A percentile compares a stretch with the other conserved stretches of the same genome.
phyloP scores from a whole-genome alignment of 37 sponge, comb jelly and placozoan genomes.

The Amphimedon queenslandica region DNA sequence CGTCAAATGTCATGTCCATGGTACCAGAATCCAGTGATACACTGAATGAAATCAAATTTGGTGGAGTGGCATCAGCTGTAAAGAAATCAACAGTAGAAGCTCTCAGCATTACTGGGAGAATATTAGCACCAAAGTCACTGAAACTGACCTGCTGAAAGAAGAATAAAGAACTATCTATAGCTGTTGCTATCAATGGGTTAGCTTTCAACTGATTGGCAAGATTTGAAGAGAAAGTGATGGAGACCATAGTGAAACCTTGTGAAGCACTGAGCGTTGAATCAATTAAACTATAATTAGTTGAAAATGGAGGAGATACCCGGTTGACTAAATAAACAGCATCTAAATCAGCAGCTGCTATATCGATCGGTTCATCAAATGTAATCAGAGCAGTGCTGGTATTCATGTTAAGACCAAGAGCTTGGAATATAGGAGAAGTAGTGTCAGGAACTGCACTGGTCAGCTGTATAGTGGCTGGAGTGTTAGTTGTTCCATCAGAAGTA shows the following conservation, averaged over 20 bases:
- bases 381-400: background rate
- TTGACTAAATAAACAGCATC: background rate
- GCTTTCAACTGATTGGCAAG: background rate
- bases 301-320: background rate
- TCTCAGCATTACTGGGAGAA: background rate
- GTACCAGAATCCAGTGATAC: background rate
- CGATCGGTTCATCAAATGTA: slow-evolving; percentile 8
- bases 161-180: background rate
- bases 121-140: background rate
- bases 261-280: background rate
- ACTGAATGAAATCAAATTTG: background rate
- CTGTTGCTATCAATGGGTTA: background rate
- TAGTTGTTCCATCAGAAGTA: background rate
- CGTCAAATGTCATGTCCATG: background rate
- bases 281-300: background rate
- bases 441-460: background rate
- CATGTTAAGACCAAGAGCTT: background rate
- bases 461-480: background rate
- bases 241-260: background rate
- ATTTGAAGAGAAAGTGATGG: background rate
- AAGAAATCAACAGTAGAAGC: background rate
- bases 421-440: background rate
- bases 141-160: background rate
- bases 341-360: background rate
- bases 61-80: background rate